These are phyloP conservation scores for Campoletis raptor DNA, from an alignment of 2,888 invertebrate genomes.

Conservation along the genomic window DNA sequence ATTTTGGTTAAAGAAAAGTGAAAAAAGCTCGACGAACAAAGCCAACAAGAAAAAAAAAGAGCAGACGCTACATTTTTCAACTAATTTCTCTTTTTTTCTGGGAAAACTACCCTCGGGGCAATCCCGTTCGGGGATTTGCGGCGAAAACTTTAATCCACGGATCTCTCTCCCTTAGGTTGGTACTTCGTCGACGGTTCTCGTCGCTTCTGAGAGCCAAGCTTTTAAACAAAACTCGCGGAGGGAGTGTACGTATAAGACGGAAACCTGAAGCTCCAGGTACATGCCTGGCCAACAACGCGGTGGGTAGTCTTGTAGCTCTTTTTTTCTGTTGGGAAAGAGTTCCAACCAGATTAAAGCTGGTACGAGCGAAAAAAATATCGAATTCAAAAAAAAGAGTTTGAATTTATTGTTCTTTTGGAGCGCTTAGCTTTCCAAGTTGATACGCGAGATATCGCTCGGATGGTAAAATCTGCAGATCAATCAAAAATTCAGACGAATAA, in stretches of 20 bases:
- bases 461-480: neutral
- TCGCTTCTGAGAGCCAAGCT: slow-evolving; percentile 34
- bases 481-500: slow-evolving; percentile 12
- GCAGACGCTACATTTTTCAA: neutral
- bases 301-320: neutral
- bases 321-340: slow-evolving; percentile 1
- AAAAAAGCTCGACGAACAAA: slow-evolving; percentile 14
- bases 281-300: neutral
- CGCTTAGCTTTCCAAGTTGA: neutral
- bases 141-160: slow-evolving; percentile 56
- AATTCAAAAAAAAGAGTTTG: neutral
- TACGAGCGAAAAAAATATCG: neutral
- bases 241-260: slow-evolving; percentile 34
- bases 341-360: slow-evolving; percentile 15
- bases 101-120: slow-evolving; percentile 43
- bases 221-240: slow-evolving; percentile 54
- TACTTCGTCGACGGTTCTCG: slow-evolving; percentile 35
- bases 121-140: slow-evolving; percentile 61
- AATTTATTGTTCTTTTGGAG: neutral
- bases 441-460: neutral
- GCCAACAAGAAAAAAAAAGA: slow-evolving; percentile 4
- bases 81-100: slow-evolving; percentile 8
- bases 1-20: neutral
- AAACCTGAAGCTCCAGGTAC: slow-evolving; percentile 54
- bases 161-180: slow-evolving; percentile 12